Base-by-base conservation (phyloP, 2,113 vertebrate genomes). In the Bubo blakistoni region DNA sequence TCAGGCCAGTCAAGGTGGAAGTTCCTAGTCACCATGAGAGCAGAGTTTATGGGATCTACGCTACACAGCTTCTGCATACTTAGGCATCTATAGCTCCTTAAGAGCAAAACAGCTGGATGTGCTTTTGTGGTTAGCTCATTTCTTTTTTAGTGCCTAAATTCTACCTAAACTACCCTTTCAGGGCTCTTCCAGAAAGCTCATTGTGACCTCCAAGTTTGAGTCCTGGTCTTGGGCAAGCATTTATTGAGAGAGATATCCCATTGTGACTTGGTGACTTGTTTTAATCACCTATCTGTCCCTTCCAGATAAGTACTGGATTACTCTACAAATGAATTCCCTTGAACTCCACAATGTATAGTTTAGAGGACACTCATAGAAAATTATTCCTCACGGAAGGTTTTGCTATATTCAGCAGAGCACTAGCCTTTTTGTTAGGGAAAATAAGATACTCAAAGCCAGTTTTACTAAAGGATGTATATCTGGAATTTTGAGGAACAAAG, bases 311-410 rank as follows among this genome's bases (percentile, higher is more conserved):
- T 36, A 42, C 24, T 38, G 25, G 7, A 20, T 71, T 91, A 2
- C 5, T n/a, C 9, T 74, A 63, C 20, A 20, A 26, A 65, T 12
- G 16, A 21, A 21, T 47, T 47, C 5, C 5, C 0, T 0, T 19
- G 19, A 67, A 36, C 34, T 74, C 38, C 7, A 34, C 29, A 71
- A 32, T 24, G 18, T 5, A 18, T 42, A 65, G 17, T 15, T 26
- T 76, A 63, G 13, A 51, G 51, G 26, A 21, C 13, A 32, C 5
- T 73, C 8, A 19, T 2, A 32, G 42, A 62, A 71, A 16, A 26
- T 32, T 71, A 19, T 42, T 4, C 10, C 22, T 63, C 38, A 63
- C 42, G n/a, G 4, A 62, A 66, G 6, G 7, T 9, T 81, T 96
- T 90, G 13, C 21, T 55, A 1, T 62, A 46, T 54, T 70, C 12